Conservation (phyloP, 2,888 invertebrate species). For the Melinaea marsaeus region DNA sequence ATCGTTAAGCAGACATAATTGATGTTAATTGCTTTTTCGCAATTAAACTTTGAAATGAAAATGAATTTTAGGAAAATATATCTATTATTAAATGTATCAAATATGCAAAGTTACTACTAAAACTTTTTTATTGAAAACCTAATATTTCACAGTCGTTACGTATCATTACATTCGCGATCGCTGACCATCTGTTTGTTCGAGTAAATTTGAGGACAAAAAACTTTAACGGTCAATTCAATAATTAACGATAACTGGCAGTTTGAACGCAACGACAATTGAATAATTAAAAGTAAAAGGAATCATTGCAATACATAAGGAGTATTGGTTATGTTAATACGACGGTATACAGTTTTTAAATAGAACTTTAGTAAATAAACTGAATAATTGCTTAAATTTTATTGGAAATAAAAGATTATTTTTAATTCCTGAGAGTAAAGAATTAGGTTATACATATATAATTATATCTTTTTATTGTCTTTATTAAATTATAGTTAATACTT, state of each 20-base stretch:
- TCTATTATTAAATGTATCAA: not conserved
- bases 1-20: not conserved
- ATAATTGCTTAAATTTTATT: too few species aligned
- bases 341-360: too few species aligned
- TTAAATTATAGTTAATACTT: too few species aligned
- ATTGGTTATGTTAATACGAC: too few species aligned
- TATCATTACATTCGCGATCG: constrained; percentile 1
- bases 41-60: not conserved
- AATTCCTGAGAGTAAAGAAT: too few species aligned
- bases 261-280: constrained; percentile 5
- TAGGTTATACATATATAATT: too few species aligned
- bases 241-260: constrained; percentile 14
- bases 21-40: not conserved
- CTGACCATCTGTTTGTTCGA: constrained; percentile 3
- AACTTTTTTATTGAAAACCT: not conserved
- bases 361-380: too few species aligned
- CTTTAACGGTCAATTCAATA: constrained; percentile 11
- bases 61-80: not conserved
- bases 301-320: not conserved
- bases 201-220: constrained; percentile 9
- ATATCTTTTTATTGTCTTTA: too few species aligned
- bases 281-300: not conserved
- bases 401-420: too few species aligned
- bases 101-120: not conserved
- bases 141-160: not conserved